These are phyloP conservation scores for Cantharis rufa DNA, from an alignment of 2,888 invertebrate genomes.

Conservation along the genomic window DNA sequence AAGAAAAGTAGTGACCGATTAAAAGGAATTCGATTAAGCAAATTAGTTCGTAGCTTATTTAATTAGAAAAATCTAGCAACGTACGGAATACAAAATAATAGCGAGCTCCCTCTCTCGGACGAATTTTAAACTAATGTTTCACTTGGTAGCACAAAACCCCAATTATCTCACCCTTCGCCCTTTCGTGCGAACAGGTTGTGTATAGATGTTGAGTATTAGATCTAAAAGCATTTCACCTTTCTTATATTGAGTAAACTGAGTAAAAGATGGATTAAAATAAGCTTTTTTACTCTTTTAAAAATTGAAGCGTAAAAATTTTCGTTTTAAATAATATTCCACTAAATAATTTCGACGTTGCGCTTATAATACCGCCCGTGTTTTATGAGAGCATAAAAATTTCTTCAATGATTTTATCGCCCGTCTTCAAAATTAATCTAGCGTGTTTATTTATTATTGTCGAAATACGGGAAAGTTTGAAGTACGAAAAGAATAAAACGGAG, in stretches of 20 bases:
- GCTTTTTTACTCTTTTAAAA: slow-evolving; percentile 9
- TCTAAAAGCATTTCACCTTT: slow-evolving; percentile 4
- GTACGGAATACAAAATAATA: slow-evolving; percentile 20
- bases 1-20: not conserved
- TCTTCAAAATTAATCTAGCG: slow-evolving; percentile 42
- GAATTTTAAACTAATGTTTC: slow-evolving; percentile 41
- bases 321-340: slow-evolving; percentile 16
- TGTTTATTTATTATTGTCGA: slow-evolving; percentile 35
- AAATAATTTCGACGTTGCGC: not conserved
- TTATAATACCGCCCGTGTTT: slow-evolving; percentile 29
- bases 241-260: slow-evolving; percentile 12
- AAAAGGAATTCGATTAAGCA: not conserved
- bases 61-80: not conserved
- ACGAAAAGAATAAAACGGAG: slow-evolving; percentile 15
- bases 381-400: slow-evolving; percentile 41
- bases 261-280: slow-evolving; percentile 4
- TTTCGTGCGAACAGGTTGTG: slow-evolving; percentile 32
- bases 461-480: slow-evolving; percentile 22
- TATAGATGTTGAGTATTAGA: slow-evolving; percentile 3
- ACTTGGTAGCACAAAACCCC: slow-evolving; percentile 39
- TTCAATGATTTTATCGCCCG: slow-evolving; percentile 42
- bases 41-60: not conserved
- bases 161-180: slow-evolving; percentile 37
- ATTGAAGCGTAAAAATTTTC: slow-evolving; percentile 9
- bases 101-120: slow-evolving; percentile 28